Conservation (phyloP, 1,140 invertebrate species). For the Drosophila eugracilis region DNA sequence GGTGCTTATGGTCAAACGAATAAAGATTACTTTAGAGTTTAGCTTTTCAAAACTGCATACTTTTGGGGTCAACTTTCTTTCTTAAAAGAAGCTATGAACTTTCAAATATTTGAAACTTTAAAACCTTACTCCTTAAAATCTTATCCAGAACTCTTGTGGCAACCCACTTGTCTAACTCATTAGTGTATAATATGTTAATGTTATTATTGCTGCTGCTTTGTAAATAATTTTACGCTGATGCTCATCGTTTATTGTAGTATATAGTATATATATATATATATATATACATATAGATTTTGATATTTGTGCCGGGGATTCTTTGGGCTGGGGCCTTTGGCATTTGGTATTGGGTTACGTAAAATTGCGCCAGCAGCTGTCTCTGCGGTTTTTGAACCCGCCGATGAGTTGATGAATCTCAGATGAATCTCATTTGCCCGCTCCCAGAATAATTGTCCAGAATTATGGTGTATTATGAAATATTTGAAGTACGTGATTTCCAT, state of each 20-base stretch:
- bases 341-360: slow-evolving; percentile 65
- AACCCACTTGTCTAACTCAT: slow-evolving; percentile 8
- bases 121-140: too few relatives aligned
- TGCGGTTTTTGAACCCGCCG: slow-evolving; percentile 68
- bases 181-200: slow-evolving; percentile 55
- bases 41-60: background rate
- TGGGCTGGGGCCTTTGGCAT: slow-evolving; percentile 56
- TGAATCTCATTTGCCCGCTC: slow-evolving; percentile 21
- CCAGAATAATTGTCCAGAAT: slow-evolving; percentile 12
- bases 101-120: background rate
- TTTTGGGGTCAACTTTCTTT: background rate
- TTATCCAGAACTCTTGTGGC: slow-evolving; percentile 2
- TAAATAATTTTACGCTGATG: slow-evolving; percentile 66
- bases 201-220: slow-evolving; percentile 36
- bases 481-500: slow-evolving; percentile 57
- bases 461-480: slow-evolving; percentile 47
- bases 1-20: background rate
- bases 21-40: too few relatives aligned
- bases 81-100: background rate
- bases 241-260: slow-evolving; percentile 43
- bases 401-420: slow-evolving; percentile 15
- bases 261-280: background rate
- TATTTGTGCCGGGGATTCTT: slow-evolving; percentile 24
- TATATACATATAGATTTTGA: slow-evolving; percentile 14
- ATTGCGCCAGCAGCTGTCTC: slow-evolving; percentile 36